Evolutionary conservation across 2,888 invertebrate species (phyloP).

Genomic region (Hemaris fuciformis): DNA sequence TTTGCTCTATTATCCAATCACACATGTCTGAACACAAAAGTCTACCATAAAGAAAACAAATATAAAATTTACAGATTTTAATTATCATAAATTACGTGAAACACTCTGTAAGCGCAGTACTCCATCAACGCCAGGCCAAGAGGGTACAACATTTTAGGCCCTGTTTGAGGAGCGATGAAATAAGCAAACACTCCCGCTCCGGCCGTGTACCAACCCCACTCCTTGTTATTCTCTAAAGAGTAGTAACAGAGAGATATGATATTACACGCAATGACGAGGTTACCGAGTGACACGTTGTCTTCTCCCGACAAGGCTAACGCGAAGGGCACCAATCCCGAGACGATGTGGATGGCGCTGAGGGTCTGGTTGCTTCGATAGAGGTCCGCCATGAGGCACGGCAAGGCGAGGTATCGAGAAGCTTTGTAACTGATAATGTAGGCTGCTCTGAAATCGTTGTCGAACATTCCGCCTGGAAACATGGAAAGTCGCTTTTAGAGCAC

Average conservation of each 20-base stretch:
- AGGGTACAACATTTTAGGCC: constrained; percentile 52
- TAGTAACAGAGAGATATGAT: constrained; percentile 54
- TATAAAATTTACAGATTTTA: neutral
- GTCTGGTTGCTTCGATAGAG: constrained; percentile 42
- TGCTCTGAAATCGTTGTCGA: constrained; percentile 51
- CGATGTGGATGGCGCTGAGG: constrained; percentile 48
- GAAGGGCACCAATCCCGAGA: constrained; percentile 64
- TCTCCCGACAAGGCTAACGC: constrained; percentile 48
- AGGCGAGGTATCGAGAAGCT: constrained; percentile 56
- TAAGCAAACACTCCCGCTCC: constrained; percentile 56
- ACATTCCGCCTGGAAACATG: constrained; percentile 45
- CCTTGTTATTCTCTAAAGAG: constrained; percentile 40
- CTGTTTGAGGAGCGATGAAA: constrained; percentile 41
- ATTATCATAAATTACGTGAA: constrained; percentile 28
- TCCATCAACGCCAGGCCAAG: constrained; percentile 57
- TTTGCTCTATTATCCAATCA: too few species aligned
- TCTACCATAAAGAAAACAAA: neutral
- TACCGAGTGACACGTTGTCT: constrained; percentile 52
- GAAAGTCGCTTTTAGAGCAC: neutral
- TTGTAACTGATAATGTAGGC: constrained; percentile 50
- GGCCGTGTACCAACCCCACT: constrained; percentile 65
- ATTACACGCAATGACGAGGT: constrained; percentile 55
- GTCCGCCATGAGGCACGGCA: constrained; percentile 67
- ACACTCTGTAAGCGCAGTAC: constrained; percentile 59
- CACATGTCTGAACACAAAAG: too few species aligned